phyloP scores from a whole-genome alignment of 2,888 invertebrate species.

The Polietes domitor region DNA sequence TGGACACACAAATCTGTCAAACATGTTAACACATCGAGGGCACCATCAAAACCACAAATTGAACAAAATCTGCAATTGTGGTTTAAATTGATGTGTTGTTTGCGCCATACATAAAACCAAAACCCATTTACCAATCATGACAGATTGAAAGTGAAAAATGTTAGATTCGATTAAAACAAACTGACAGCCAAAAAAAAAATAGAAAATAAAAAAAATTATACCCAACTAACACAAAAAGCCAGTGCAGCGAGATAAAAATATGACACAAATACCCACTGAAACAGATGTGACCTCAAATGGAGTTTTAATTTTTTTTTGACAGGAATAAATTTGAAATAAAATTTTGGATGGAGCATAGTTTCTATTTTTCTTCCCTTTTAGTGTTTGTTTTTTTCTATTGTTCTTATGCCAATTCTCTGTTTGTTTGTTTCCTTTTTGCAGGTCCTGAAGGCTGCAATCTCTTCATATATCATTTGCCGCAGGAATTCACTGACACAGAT shows the following conservation, averaged over 20 bases:
- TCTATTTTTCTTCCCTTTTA: no score
- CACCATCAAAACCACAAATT: constrained; percentile 51
- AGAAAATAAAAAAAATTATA: not conserved
- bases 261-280: not conserved
- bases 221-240: not conserved
- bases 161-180: constrained; percentile 1
- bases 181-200: not conserved
- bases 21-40: not conserved
- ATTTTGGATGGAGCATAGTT: no score
- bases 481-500: constrained; percentile 98
- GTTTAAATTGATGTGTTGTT: constrained; percentile 14
- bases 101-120: no score
- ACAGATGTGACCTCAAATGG: constrained; percentile 3
- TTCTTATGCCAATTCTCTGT: not conserved
- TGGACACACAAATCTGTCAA: not conserved
- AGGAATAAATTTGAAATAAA: no score
- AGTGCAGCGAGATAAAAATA: not conserved
- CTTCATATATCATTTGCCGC: constrained; percentile 99
- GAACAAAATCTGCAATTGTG: constrained; percentile 56
- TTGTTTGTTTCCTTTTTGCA: constrained; percentile 72
- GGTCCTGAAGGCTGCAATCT: constrained; percentile 99
- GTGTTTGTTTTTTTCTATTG: not conserved
- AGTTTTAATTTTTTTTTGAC: not conserved
- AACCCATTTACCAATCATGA: constrained; percentile 1
- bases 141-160: constrained; percentile 30